These are phyloP conservation scores for Taurulus bubalis DNA, from an alignment of 2,113 vertebrate species.

Conservation along the genomic window DNA sequence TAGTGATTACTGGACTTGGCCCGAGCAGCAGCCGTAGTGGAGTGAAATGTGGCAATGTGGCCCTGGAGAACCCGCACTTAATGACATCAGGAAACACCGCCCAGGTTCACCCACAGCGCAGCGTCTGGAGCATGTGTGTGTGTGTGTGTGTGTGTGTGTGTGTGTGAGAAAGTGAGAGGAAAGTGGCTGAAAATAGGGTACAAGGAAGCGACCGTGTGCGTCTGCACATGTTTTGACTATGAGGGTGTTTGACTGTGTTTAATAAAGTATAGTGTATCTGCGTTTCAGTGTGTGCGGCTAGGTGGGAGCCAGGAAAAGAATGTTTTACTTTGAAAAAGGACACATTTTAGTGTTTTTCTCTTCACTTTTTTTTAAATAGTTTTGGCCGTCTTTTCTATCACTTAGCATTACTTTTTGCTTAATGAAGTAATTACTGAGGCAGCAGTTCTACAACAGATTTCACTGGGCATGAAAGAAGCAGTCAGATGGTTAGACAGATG, in stretches of 20 bases:
- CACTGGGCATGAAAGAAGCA: not conserved
- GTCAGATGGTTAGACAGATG: no score
- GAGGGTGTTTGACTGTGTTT: not conserved
- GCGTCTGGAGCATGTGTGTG: conserved; percentile 44
- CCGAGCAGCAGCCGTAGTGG: conserved; percentile 51
- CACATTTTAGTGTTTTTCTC: not conserved
- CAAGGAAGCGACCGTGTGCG: conserved; percentile 8
- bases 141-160: conserved; percentile 3
- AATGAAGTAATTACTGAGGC: no score
- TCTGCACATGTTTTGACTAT: conserved; percentile 14
- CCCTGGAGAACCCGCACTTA: conserved; percentile 64
- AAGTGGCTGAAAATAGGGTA: conserved; percentile 43
- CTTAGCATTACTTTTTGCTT: no score
- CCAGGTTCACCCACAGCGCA: conserved; percentile 68
- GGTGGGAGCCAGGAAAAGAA: not conserved
- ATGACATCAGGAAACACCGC: conserved; percentile 71
- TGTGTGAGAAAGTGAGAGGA: not conserved
- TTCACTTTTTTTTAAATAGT: not conserved
- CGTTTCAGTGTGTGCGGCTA: not conserved
- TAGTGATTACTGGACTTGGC: conserved; percentile 73
- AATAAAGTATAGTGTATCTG: not conserved
- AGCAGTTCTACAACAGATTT: not conserved
- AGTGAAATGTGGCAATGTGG: conserved; percentile 66
- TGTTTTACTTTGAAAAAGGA: not conserved
- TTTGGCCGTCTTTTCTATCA: no score